Conservation (phyloP, 2,888 invertebrate genomes). For the Alloscopus bannaensis region DNA sequence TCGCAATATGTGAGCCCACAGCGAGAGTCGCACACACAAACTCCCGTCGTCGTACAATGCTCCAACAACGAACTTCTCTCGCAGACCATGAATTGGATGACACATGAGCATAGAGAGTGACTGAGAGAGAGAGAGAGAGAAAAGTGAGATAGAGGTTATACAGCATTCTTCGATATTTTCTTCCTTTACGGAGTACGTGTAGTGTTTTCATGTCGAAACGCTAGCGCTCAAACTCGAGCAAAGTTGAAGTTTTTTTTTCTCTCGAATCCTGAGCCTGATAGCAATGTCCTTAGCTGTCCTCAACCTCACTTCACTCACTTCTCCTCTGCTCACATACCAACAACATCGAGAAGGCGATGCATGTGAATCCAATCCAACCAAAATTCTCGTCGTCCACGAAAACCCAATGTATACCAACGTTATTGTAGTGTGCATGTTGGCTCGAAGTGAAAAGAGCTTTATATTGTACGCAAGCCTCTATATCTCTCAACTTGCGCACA, state of each 20-base stretch:
- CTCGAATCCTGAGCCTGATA: constrained; percentile 23
- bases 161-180: too few species aligned
- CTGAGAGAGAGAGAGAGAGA: constrained; percentile 19
- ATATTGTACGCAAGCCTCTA: too few species aligned
- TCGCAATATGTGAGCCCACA: too few species aligned
- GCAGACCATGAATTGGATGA: too few species aligned
- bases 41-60: constrained; percentile 9
- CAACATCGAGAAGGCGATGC: constrained; percentile 17
- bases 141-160: too few species aligned
- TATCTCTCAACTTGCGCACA: too few species aligned
- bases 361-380: neutral
- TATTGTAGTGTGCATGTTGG: too few species aligned
- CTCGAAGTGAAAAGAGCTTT: too few species aligned
- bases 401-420: neutral
- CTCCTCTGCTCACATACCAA: constrained; percentile 18
- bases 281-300: constrained; percentile 62
- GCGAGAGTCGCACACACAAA: too few species aligned
- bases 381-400: neutral
- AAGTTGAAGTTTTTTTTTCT: constrained; percentile 18
- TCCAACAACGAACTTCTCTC: too few species aligned
- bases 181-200: too few species aligned
- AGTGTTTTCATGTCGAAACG: too few species aligned
- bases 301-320: constrained; percentile 51
- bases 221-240: neutral
- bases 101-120: constrained; percentile 25